Base-by-base conservation (phyloP, 2,888 invertebrate genomes). In the Plebejus argus region DNA sequence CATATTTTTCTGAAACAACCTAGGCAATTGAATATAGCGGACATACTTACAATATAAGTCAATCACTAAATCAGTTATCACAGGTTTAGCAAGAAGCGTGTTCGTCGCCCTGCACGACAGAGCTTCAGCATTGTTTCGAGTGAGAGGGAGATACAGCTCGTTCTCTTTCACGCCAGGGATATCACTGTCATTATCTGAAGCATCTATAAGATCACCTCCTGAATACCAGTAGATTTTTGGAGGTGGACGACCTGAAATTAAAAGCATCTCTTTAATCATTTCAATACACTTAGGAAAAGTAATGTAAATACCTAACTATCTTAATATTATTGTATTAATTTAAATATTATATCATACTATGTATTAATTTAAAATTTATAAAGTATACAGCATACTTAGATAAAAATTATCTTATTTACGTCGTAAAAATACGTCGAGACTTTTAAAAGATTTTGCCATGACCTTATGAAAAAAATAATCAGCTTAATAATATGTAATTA, bases 171-270 rank as follows among this genome's bases (percentile, higher is more conserved):
- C 96, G 77, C 95, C 94, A 3, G 96, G 95, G 49, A 94, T 91
- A 80, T 96, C 96, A 35, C 95, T 95, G 80, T 95, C 92, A 33
- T 95, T 94, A 84, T 96, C 96, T 83, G 95, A 96, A 56, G 95
- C 95, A 84, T 97, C 96, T 78, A 97, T 93, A 66, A 97, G 93
- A 2, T 96, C 96, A 81, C 96, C 95, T 81, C 97, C 97, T 79
- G 96, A 96, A 95, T 96, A 97, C 97, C 97, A 97, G 78, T 96
- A 96, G 80, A 97, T 96, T 6, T 95, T 94, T 0, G 97, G 97
- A 23, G 96, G 94, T 0, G 97, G 97, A 78, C 96, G 95, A 82
- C 97, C 97, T 97, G 88, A 12, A 82, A 82, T 66, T 1, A 1
- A 28, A 33, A 66, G 0, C 15, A 20, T 33, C 5, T 28, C 12